Evolutionary conservation across 2,797 vertebrate species (phyloP).

Genomic region (Danio aesculapii): DNA sequence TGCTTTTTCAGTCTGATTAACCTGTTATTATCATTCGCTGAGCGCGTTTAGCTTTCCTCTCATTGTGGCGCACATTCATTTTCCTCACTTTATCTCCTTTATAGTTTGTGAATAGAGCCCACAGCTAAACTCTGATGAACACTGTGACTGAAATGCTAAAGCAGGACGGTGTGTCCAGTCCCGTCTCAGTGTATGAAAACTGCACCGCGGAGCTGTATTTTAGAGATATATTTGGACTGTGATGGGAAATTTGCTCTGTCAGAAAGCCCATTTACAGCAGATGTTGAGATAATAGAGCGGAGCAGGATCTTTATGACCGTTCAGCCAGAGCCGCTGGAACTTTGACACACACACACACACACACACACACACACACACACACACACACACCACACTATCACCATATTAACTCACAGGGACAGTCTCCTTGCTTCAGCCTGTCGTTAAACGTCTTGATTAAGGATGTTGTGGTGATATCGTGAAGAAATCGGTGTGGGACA

Average conservation of each 20-base stretch:
- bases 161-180: conserved; percentile 8
- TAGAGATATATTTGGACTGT: conserved; percentile 32
- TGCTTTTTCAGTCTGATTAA: background rate
- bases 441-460: conserved; percentile 7
- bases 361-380: background rate
- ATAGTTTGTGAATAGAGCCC: conserved; percentile 1
- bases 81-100: background rate
- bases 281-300: conserved; percentile 42
- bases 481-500: background rate
- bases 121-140: background rate
- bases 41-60: background rate
- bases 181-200: background rate
- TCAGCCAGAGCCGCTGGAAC: background rate
- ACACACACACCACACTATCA: background rate
- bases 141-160: conserved; percentile 12
- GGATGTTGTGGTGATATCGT: background rate
- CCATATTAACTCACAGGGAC: conserved; percentile 23
- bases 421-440: background rate
- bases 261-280: conserved; percentile 35
- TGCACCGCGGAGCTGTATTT: conserved; percentile 12
- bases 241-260: conserved; percentile 28
- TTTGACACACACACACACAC: background rate
- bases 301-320: conserved; percentile 18
- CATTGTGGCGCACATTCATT: background rate
- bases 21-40: background rate